Conservation (phyloP, 2,113 vertebrate species). For the Pao palembangensis region DNA sequence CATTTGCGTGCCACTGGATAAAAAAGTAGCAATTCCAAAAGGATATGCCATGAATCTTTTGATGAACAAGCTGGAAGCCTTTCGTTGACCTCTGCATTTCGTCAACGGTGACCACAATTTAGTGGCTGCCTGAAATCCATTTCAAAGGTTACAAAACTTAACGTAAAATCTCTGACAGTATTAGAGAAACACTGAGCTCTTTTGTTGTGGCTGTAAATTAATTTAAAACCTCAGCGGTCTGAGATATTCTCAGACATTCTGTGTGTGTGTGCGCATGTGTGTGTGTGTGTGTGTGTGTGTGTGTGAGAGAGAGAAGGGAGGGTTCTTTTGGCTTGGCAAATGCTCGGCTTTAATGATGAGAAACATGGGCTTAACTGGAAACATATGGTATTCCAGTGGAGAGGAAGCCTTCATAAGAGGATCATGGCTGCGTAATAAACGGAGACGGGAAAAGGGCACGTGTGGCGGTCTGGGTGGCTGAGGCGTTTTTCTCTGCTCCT, state of each 20-base stretch:
- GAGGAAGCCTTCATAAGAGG: conserved; percentile 76
- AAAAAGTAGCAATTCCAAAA: conserved; percentile 50
- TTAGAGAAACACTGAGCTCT: conserved; percentile 87
- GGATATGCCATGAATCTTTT: conserved; percentile 55
- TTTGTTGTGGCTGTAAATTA: conserved; percentile 95
- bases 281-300: conserved; percentile 11
- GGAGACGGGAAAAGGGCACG: conserved; percentile 73
- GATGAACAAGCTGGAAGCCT: conserved; percentile 60
- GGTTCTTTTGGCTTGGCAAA: conserved; percentile 90
- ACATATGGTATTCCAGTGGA: conserved; percentile 92
- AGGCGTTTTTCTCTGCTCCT: conserved; percentile 50
- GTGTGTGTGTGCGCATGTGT: conserved; percentile 73
- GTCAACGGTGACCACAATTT: conserved; percentile 79
- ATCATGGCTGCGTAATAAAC: conserved; percentile 71
- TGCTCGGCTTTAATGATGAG: conserved; percentile 91
- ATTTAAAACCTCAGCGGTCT: conserved; percentile 92
- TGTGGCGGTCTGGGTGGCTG: conserved; percentile 71
- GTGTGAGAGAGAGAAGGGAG: neutral
- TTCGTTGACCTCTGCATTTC: conserved; percentile 62
- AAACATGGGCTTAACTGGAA: conserved; percentile 95
- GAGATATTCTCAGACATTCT: conserved; percentile 87
- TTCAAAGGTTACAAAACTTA: conserved; percentile 95
- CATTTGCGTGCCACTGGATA: conserved; percentile 37
- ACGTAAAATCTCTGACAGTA: conserved; percentile 93
- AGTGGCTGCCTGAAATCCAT: conserved; percentile 86